Conservation (phyloP, 2,113 vertebrate genomes). For the Aythya baeri region DNA sequence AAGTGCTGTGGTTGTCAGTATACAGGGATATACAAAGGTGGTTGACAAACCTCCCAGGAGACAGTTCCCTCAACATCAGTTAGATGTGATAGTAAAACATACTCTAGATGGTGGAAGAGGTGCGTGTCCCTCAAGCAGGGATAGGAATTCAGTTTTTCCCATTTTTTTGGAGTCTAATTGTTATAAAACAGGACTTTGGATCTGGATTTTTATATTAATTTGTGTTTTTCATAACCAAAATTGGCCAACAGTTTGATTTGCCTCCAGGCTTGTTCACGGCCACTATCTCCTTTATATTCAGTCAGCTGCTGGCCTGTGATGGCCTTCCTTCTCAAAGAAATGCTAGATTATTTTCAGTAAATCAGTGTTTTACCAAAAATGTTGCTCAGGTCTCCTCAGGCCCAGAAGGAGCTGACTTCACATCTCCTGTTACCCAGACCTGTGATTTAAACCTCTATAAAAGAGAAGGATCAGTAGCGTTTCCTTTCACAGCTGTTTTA, state of each 20-base stretch:
- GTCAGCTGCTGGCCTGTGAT: background rate
- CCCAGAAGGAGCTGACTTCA: background rate
- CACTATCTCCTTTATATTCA: background rate
- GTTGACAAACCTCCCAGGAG: background rate
- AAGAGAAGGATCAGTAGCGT: no score
- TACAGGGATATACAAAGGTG: background rate
- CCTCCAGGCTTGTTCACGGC: background rate
- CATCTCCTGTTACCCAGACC: background rate
- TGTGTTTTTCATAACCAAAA: background rate
- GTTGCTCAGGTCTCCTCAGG: background rate
- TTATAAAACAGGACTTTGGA: background rate
- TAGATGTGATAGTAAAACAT: background rate
- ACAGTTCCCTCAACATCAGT: accelerated
- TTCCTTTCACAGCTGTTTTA: background rate
- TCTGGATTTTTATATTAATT: background rate
- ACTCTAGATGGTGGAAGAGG: background rate
- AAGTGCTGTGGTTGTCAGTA: background rate
- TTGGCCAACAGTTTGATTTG: background rate
- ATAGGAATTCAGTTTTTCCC: background rate
- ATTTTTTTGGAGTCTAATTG: background rate
- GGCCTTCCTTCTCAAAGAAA: background rate
- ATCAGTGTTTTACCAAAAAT: background rate
- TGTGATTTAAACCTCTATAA: background rate
- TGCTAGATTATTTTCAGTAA: background rate
- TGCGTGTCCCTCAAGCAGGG: background rate